Evolutionary conservation across 2,797 vertebrate species (phyloP).

Genomic region (Myripristis jacobus): DNA sequence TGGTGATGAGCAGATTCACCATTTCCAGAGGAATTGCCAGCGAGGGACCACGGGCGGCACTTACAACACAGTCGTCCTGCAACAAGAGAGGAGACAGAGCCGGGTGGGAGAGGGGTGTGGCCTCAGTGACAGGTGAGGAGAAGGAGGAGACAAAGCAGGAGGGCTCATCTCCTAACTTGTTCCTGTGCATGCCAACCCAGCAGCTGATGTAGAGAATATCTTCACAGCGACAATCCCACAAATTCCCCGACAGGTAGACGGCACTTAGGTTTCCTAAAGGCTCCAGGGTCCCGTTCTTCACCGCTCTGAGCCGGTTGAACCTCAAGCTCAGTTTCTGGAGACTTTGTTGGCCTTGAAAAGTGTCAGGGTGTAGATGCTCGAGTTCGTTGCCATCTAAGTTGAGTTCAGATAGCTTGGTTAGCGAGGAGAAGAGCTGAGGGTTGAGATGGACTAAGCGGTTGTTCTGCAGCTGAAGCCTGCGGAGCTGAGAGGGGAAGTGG

Average conservation of each 20-base stretch:
- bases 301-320: constrained; percentile 65
- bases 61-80: constrained; percentile 34
- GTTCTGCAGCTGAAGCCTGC: constrained; percentile 68
- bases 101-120: constrained; percentile 5
- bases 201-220: constrained; percentile 59
- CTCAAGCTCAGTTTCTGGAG: constrained; percentile 69
- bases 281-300: constrained; percentile 60
- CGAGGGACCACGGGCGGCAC: background rate
- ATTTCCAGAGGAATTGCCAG: constrained; percentile 22
- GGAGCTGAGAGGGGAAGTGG: constrained; percentile 51
- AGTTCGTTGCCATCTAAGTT: constrained; percentile 74
- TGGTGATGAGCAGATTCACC: constrained; percentile 17
- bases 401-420: constrained; percentile 64
- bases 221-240: constrained; percentile 72
- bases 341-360: constrained; percentile 63
- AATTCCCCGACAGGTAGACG: constrained; percentile 67
- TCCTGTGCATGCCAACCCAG: constrained; percentile 65
- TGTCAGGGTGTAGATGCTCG: constrained; percentile 24
- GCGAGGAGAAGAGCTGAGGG: constrained; percentile 46
- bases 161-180: constrained; percentile 44
- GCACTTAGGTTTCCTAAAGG: constrained; percentile 39
- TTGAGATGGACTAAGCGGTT: constrained; percentile 64
- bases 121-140: background rate
- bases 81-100: background rate
- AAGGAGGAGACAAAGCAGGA: constrained; percentile 40